phyloP scores from a whole-genome alignment of 2,888 invertebrate genomes.

The Cheilosia vernalis region DNA sequence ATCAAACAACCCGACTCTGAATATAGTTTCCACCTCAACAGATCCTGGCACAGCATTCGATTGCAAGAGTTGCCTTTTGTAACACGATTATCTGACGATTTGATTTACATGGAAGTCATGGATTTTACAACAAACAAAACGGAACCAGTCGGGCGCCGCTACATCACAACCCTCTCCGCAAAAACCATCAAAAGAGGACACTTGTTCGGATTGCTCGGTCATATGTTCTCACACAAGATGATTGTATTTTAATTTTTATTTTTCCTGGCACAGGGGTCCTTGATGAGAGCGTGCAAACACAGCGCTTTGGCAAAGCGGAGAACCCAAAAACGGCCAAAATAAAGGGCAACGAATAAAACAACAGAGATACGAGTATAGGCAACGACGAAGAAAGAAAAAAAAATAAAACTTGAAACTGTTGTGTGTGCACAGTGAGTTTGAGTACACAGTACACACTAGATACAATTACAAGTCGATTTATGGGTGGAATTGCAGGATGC shows the following conservation, averaged over 20 bases:
- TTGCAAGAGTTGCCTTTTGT: constrained; percentile 80
- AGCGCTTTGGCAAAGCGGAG: constrained; percentile 57
- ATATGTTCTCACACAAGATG: constrained; percentile 77
- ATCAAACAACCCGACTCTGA: constrained; percentile 60
- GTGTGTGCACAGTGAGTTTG: constrained; percentile 66
- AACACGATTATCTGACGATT: constrained; percentile 84
- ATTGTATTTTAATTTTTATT: constrained; percentile 76
- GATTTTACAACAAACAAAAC: constrained; percentile 67
- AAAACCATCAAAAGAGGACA: constrained; percentile 73
- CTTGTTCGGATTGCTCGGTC: constrained; percentile 77
- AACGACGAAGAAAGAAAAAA: constrained; percentile 1
- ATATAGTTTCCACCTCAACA: constrained; percentile 46
- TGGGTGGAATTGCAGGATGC: constrained; percentile 60
- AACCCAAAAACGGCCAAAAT: constrained; percentile 71
- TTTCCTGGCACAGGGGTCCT: constrained; percentile 55
- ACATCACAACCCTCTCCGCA: constrained; percentile 5
- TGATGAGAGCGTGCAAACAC: constrained; percentile 24
- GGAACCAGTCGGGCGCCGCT: constrained; percentile 69
- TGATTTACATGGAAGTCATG: constrained; percentile 79
- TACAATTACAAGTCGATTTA: constrained; percentile 77
- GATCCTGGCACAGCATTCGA: constrained; percentile 33
- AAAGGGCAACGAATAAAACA: constrained; percentile 66
- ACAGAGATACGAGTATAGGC: constrained; percentile 36
- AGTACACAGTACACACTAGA: constrained; percentile 77
- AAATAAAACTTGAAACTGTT: constrained; percentile 71